phyloP scores from a whole-genome alignment of 2,888 invertebrate species.

The Pyrgus malvae region DNA sequence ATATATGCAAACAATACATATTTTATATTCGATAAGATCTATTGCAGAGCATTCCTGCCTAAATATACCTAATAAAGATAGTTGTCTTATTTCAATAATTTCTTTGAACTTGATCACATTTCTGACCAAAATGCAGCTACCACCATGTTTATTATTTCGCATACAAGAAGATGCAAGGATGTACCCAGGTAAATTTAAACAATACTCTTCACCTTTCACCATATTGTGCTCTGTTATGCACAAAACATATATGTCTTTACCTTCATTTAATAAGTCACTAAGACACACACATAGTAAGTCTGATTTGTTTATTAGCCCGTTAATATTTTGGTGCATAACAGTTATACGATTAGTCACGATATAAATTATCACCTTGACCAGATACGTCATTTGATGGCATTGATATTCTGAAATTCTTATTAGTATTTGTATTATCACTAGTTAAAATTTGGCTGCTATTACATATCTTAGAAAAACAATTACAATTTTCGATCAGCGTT shows the following conservation, averaged over 20 bases:
- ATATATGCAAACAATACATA: too few species aligned
- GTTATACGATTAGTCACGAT: background rate
- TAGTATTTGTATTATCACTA: too few species aligned
- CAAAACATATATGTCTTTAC: background rate
- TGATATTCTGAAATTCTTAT: too few species aligned
- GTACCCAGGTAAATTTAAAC: background rate
- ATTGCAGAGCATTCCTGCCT: too few species aligned
- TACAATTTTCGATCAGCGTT: too few species aligned
- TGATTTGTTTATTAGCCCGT: background rate
- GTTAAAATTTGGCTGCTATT: too few species aligned
- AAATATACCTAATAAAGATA: too few species aligned
- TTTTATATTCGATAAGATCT: too few species aligned
- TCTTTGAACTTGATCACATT: background rate
- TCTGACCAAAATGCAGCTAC: background rate
- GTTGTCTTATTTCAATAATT: background rate
- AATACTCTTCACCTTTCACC: background rate
- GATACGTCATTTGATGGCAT: background rate
- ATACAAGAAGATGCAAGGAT: background rate
- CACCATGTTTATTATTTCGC: background rate
- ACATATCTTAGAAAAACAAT: too few species aligned
- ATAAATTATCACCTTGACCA: background rate
- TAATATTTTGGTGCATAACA: background rate
- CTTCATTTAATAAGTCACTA: background rate
- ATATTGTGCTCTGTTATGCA: background rate
- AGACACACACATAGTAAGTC: background rate